Base-by-base conservation (phyloP, 1,140 invertebrate genomes). In the Nephila pilipes region DNA sequence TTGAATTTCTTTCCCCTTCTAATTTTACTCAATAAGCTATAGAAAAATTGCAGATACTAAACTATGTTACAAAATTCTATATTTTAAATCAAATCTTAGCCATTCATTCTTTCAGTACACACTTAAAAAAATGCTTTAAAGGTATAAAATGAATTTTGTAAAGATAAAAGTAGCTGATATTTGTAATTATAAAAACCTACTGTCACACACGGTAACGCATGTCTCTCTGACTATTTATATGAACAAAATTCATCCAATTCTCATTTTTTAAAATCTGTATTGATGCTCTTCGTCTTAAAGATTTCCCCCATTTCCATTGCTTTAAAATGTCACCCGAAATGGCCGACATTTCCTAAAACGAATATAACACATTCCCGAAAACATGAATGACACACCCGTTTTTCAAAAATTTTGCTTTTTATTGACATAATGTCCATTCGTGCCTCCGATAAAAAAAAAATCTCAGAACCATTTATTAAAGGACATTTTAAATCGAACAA, bases 391-490 rank as follows among this genome's bases (percentile, higher is more conserved):
- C 80, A 81, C 25, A 14, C 80, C 80, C 80, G 36, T 81, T 81
- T 75, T 75, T 75, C 69, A 75, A 75, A 46, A 55, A 88, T n/a
- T 88, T 25, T 20, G 29, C 60, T 54, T 32, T 88, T 88, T 69
- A 54, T 46, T 69, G 85, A 88, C 63, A 88, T 65, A 88, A 65
- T 46, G 85, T 88, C 85, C 85, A 58, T 69, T 69, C 63, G 18
- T 8, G 46, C 46, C 46, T 88, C 85, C 85, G 32, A 6, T 32
- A 36, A 88, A 38, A 87, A 88, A 65, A 65, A 65, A 54, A 18
- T 22, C 65, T 20, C 36, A 8, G 10, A 25, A 54, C 36, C 85
- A 88, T 88, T 69, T 88, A 88, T 65, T 88, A 88, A 88, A 88
- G 63, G 58, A 69, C 63, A 29, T 57, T 36, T 88, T 55, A 81